Conservation (phyloP, 2,888 invertebrate genomes). For the Drosophila vallismaia region DNA sequence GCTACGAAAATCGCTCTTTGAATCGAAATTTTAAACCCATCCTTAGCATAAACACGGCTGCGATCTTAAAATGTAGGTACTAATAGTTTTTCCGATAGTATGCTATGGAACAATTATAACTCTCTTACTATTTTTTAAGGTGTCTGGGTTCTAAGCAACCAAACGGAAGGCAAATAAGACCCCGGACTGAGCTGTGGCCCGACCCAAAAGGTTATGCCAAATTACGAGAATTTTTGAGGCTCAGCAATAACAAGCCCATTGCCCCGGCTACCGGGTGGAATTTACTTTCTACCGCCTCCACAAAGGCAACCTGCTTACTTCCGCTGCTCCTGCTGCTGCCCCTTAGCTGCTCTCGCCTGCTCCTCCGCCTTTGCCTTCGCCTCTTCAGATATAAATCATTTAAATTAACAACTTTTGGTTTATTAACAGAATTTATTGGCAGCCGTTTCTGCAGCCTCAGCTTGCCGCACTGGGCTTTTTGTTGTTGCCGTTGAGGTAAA, state of each 20-base stretch:
- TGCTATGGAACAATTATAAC: neutral
- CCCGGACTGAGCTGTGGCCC: constrained; percentile 7
- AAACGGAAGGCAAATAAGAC: constrained; percentile 33
- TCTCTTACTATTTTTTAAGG: neutral
- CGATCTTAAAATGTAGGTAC: too few relatives aligned
- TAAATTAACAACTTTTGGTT: constrained; percentile 82
- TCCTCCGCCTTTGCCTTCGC: constrained; percentile 2
- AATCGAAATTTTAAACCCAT: too few relatives aligned
- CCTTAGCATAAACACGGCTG: too few relatives aligned
- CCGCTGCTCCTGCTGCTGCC: constrained; percentile 8
- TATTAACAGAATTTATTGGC: constrained; percentile 83
- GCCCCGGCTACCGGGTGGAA: constrained; percentile 13
- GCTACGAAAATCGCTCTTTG: too few relatives aligned
- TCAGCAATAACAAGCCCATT: constrained; percentile 62
- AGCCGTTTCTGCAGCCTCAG: constrained; percentile 76
- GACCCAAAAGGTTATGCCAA: constrained; percentile 70
- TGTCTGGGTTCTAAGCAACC: constrained; percentile 49
- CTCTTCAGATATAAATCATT: constrained; percentile 79
- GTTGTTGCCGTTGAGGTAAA: constrained; percentile 48
- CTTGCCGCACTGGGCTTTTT: constrained; percentile 41
- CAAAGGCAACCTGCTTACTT: constrained; percentile 10
- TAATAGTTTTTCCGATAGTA: too few relatives aligned
- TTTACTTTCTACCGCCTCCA: constrained; percentile 5
- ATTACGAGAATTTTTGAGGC: constrained; percentile 78
- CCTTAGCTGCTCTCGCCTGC: too few relatives aligned